Evolutionary conservation across 2,113 vertebrate species (phyloP), one percentile per base, ranked within the genome.

Genomic region (Bufo bufo): DNA sequence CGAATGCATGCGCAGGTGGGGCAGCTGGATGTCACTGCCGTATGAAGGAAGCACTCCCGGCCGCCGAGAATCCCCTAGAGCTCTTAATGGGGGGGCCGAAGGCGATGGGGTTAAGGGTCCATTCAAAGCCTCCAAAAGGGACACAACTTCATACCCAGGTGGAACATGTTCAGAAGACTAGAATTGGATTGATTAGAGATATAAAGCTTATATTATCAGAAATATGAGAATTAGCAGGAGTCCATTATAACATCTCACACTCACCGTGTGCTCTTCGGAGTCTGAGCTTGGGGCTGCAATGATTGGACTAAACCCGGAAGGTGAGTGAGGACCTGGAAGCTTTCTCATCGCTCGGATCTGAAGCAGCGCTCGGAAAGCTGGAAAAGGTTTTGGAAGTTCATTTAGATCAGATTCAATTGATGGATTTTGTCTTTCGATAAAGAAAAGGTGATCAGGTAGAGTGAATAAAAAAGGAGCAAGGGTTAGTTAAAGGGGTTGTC

Each of bases 301-400:
- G 94, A 99, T 95, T 63, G 98, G 97, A 93, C 98, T 99, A 91
- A 97, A 98, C 93, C 93, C 95, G 88, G 94, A 90, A 1, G 98
- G 97, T 0, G 98, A 96, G 89, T 98, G 92, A 0, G 98, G 97
- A 61, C 97, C 97, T 91, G 97, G 85, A 77, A 98, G 98, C 89
- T 98, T 99, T 93, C 98, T 97, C 97, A 99, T 98, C 71, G 98
- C 98, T 92, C 98, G 95, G 91, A 99, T 99, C 92, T 99, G 98
- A 84, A 99, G 97, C 92, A 99, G 94, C 69, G 98, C 98, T 91
- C 98, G 95, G 93, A 99, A 99, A 17, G 98, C 98, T 98, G 85
- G 0, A 0, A 43, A 10, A 49, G 10, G 11, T 52, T 49, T 14
- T 6, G 56, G n/a, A 13, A 63, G 8, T 6, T 6, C 6, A 47